Evolutionary conservation across 2,888 invertebrate genomes (phyloP).

Genomic region (Agrotis puta): DNA sequence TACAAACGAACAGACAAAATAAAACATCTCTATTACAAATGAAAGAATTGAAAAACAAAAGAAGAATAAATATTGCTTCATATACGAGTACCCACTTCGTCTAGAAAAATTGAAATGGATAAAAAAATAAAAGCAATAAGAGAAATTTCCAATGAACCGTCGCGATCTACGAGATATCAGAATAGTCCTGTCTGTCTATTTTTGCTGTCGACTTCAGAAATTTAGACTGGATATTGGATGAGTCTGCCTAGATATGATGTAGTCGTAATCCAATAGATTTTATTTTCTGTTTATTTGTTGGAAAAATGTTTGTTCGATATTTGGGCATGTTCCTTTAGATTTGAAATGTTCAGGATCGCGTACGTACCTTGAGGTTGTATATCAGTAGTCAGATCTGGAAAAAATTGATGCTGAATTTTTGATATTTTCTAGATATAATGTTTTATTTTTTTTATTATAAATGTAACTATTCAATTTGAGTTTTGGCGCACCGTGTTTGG

Average conservation of each 20-base stretch:
- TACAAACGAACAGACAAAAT: not conserved
- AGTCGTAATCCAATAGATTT: slow-evolving; percentile 38
- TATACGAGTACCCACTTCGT: not conserved
- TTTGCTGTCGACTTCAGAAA: slow-evolving; percentile 51
- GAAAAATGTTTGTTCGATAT: slow-evolving; percentile 15
- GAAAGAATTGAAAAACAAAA: not conserved
- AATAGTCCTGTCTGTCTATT: slow-evolving; percentile 43
- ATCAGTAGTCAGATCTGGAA: not conserved
- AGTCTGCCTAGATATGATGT: slow-evolving; percentile 48
- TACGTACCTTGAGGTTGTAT: not conserved
- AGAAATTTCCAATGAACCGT: slow-evolving; percentile 14
- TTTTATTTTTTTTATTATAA: too few species aligned
- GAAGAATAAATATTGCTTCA: slow-evolving; percentile 12
- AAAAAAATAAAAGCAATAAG: slow-evolving; percentile 5
- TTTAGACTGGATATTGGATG: slow-evolving; percentile 34
- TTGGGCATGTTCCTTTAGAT: not conserved
- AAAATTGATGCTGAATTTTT: not conserved
- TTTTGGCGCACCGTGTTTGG: too few species aligned
- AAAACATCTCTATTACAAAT: not conserved
- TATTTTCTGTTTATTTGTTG: slow-evolving; percentile 32
- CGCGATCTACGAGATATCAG: slow-evolving; percentile 30
- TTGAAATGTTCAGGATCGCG: slow-evolving; percentile 1
- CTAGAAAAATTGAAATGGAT: slow-evolving; percentile 29
- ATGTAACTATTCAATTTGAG: too few species aligned
- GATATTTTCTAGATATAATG: not conserved